Conservation (phyloP, 2,888 invertebrate genomes). For the Biston stratarius region DNA sequence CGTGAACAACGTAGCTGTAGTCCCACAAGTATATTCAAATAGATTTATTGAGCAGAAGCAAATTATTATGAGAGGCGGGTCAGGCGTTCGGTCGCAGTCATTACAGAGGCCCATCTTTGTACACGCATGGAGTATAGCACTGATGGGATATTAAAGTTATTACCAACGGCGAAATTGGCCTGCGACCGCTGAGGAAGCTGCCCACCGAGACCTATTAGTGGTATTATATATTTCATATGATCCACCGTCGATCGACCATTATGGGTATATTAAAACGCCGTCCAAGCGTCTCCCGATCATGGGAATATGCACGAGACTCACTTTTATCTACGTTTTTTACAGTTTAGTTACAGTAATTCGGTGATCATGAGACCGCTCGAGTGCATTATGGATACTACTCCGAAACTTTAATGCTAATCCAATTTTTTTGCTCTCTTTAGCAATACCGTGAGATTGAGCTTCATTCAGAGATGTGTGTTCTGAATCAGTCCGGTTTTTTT, state of each 20-base stretch:
- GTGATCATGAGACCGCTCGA: conserved; percentile 66
- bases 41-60: conserved; percentile 66
- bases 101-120: conserved; percentile 77
- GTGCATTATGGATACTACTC: conserved; percentile 72
- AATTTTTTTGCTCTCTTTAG: conserved; percentile 57
- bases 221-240: conserved; percentile 84
- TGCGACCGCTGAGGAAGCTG: conserved; percentile 85
- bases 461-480: background rate
- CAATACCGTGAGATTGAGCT: conserved; percentile 60
- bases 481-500: no score
- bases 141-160: conserved; percentile 84
- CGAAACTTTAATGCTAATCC: conserved; percentile 67
- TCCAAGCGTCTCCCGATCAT: conserved; percentile 76
- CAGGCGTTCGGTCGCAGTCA: conserved; percentile 66
- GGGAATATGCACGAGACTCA: conserved; percentile 76
- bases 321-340: conserved; percentile 81
- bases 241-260: conserved; percentile 78
- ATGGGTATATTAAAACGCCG: conserved; percentile 82
- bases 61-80: conserved; percentile 61
- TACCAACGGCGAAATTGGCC: conserved; percentile 82
- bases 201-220: conserved; percentile 81
- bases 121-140: conserved; percentile 77
- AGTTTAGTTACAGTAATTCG: conserved; percentile 80
- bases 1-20: background rate
- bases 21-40: conserved; percentile 31